Conservation (phyloP, 2,113 vertebrate genomes). For the Petrocephalus microphthalmus region DNA sequence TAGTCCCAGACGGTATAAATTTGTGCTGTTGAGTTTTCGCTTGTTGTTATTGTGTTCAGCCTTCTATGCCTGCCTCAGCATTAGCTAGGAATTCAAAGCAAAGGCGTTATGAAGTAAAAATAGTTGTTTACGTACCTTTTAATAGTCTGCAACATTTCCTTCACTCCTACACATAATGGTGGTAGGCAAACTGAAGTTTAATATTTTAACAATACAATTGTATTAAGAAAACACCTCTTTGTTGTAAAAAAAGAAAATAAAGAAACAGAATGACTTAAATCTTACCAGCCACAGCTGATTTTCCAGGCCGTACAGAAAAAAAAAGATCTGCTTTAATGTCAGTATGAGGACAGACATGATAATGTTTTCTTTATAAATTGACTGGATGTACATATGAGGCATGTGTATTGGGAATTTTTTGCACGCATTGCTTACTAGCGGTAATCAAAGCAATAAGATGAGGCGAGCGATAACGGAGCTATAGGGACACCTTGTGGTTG, state of each 20-base stretch:
- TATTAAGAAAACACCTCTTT: neutral
- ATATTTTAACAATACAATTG: neutral
- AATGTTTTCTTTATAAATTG: neutral
- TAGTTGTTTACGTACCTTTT: neutral
- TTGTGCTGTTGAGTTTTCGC: neutral
- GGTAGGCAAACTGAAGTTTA: neutral
- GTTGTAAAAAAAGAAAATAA: neutral
- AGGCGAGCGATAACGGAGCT: neutral
- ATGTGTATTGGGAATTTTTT: neutral
- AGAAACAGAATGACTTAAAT: neutral
- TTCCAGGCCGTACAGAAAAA: neutral
- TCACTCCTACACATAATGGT: neutral
- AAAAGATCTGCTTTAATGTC: neutral
- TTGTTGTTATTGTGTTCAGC: neutral
- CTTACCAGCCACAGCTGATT: neutral
- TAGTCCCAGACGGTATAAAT: neutral
- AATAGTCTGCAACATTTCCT: neutral
- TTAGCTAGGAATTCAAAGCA: neutral
- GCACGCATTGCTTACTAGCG: neutral
- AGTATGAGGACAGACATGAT: neutral
- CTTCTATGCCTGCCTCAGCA: neutral
- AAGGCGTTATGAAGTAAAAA: neutral
- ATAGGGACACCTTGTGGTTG: slow-evolving; percentile 26
- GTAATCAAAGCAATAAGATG: neutral
- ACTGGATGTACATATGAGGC: neutral